phyloP scores from a whole-genome alignment of 2,797 vertebrate species.

The Arnoldichthys spilopterus region DNA sequence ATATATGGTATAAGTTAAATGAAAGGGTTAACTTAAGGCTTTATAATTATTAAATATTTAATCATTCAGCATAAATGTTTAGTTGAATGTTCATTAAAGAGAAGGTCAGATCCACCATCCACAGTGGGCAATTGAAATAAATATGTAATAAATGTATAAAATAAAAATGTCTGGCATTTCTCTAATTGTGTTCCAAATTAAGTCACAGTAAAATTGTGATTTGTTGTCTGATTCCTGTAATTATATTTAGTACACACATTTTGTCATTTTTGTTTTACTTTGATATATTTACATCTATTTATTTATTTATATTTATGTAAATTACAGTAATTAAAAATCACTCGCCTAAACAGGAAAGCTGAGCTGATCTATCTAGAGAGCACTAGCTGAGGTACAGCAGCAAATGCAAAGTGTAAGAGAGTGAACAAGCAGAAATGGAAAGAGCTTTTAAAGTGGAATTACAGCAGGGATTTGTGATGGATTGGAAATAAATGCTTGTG shows the following conservation, averaged over 20 bases:
- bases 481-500: slow-evolving; percentile 43
- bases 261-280: not conserved
- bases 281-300: not conserved
- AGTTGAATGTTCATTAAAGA: too few relatives aligned
- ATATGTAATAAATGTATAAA: too few relatives aligned
- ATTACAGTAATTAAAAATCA: not conserved
- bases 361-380: not conserved
- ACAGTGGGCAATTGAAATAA: too few relatives aligned
- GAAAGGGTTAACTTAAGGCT: too few relatives aligned
- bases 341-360: not conserved
- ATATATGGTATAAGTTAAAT: too few relatives aligned
- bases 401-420: not conserved
- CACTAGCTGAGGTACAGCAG: not conserved
- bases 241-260: not conserved
- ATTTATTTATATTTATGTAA: not conserved
- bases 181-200: too few relatives aligned
- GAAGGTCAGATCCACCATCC: too few relatives aligned
- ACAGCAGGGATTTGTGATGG: slow-evolving; percentile 37
- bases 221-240: not conserved
- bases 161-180: too few relatives aligned
- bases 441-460: slow-evolving; percentile 15
- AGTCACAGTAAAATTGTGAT: too few relatives aligned
- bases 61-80: too few relatives aligned
- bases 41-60: too few relatives aligned
- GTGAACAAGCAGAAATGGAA: not conserved